Conservation (phyloP, 2,113 vertebrate genomes). For the Carassius gibelio region DNA sequence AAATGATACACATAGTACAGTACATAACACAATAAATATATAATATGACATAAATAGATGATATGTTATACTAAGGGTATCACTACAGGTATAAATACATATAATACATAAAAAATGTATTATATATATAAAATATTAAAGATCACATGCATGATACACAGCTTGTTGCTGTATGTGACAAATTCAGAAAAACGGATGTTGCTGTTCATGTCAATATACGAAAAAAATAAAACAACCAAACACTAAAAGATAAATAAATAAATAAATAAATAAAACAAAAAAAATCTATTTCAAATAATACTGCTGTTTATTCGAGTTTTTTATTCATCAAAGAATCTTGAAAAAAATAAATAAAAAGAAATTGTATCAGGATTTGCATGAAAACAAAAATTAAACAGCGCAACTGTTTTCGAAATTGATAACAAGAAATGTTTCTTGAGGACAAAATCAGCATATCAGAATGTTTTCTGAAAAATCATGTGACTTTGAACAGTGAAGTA, state of each 20-base stretch:
- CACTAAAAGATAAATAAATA: neutral
- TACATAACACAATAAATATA: neutral
- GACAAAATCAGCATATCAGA: neutral
- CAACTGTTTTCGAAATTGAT: neutral
- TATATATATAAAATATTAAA: neutral
- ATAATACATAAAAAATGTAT: neutral
- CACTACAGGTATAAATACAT: neutral
- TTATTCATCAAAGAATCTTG: no score
- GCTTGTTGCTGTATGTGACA: neutral
- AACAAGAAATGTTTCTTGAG: neutral
- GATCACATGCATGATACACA: neutral
- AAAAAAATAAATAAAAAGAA: no score
- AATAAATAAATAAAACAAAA: neutral
- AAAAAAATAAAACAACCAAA: neutral
- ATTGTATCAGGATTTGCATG: no score
- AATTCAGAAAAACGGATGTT: neutral
- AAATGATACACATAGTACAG: neutral
- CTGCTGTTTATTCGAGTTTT: no score
- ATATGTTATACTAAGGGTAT: neutral
- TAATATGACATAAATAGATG: neutral
- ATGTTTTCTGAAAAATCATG: neutral
- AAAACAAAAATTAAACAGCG: no score
- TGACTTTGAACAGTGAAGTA: neutral
- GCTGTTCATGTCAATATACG: neutral
- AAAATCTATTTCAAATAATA: no score